Percentiles rank a stretch among this genome's conserved stretches.
Conservation (phyloP, 2,888 invertebrate genomes). For the Apoderus coryli region DNA sequence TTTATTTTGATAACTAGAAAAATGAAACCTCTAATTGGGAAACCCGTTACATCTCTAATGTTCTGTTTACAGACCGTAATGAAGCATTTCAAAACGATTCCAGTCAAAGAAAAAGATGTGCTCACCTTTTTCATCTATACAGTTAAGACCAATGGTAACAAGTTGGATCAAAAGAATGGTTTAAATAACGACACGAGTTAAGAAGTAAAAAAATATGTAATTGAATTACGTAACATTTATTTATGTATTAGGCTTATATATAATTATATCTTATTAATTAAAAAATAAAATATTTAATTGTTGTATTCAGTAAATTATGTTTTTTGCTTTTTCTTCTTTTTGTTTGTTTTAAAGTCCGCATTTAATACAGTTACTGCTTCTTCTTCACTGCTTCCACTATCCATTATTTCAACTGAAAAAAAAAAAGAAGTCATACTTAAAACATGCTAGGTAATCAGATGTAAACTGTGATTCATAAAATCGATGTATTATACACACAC, state of each 20-base stretch:
- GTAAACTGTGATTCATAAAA: no score
- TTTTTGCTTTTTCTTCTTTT: conserved; percentile 18
- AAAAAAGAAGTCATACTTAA: no score
- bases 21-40: no score
- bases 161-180: conserved; percentile 71
- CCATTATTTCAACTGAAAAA: conserved; percentile 21
- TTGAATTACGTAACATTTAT: background rate
- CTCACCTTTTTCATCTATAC: conserved; percentile 91
- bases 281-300: conserved; percentile 11
- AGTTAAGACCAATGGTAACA: conserved; percentile 85
- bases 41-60: no score
- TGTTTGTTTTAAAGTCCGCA: conserved; percentile 21
- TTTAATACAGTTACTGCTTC: conserved; percentile 28
- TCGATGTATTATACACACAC: no score
- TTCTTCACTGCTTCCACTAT: conserved; percentile 28
- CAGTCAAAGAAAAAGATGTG: conserved; percentile 88
- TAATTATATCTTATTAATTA: no score
- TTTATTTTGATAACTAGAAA: no score
- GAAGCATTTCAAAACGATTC: conserved; percentile 91
- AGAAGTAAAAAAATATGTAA: background rate
- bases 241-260: background rate
- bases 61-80: conserved; percentile 63
- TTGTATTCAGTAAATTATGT: conserved; percentile 10
- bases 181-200: conserved; percentile 45
- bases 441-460: no score